Base-by-base conservation (phyloP, 2,113 vertebrate species). In the Laterallus jamaicensis region DNA sequence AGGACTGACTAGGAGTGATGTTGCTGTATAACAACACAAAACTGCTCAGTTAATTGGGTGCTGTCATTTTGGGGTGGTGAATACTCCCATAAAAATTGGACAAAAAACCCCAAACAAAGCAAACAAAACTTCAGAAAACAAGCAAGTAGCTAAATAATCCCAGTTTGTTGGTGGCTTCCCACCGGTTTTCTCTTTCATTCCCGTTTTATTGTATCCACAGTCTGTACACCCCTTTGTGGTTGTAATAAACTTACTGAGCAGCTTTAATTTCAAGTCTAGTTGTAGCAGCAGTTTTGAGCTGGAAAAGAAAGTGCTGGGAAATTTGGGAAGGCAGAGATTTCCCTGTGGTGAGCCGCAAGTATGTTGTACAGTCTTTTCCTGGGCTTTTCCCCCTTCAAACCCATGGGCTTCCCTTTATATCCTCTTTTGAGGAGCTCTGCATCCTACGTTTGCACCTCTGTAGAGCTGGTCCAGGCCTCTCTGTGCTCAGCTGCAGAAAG, bases 401-500 rank as follows among this genome's bases (percentile, higher is more conserved):
- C 60, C 73, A 29, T 4, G 18, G 55, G 10, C 42, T 88, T 68
- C 49, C 11, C 66, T 66, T 70, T 42, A 62, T 42, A 62, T 39
- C 15, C 49, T 47, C 26, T 59, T 28, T 60, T 39, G 1, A 0
- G 32, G 39, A 79, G 39, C 35, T 74, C 28, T 39, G 21, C 0
- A 0, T 82, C n/a, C 52, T n/a, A 10, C 5, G 3, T 3, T 0
- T 28, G 22, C 39, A 12, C 37, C 40, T 86, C 4, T 31, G 4
- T 22, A 18, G 35, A 78, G 68, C 50, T 70, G 55, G 15, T 54
- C 0, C 0, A 3, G 60, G 40, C 25, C 10, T 15, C 31, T 31
- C 0, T 15, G 32, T 75, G 17, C 68, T 93, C 49, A 55, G 59
- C 71, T 64, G 37, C 56, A 69, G 55, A 47, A 82, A 44, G 31